Conservation (phyloP, 1,140 invertebrate genomes). For the Muscidifurax raptorellus region DNA sequence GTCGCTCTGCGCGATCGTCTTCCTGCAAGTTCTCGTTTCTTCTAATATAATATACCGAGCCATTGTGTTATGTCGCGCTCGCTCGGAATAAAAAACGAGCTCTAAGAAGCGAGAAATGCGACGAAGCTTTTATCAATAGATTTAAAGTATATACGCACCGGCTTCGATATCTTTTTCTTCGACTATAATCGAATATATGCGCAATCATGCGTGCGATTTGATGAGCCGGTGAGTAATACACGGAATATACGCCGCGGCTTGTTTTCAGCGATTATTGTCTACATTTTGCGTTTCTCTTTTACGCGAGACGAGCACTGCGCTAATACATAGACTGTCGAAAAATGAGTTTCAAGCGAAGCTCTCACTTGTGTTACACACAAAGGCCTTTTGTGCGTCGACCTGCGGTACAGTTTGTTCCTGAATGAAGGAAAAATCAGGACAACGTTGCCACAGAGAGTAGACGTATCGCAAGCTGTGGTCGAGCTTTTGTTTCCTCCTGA, state of each 20-base stretch:
- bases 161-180: too few species aligned
- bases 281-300: too few species aligned
- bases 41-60: neutral
- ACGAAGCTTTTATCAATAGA: neutral
- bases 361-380: neutral
- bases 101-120: neutral
- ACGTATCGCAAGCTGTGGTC: neutral
- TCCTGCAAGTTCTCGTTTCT: neutral
- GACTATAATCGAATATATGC: neutral
- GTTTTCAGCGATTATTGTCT: too few species aligned
- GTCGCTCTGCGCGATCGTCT: neutral
- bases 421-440: neutral
- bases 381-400: neutral
- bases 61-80: neutral
- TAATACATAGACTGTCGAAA: too few species aligned
- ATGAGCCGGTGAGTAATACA: too few species aligned
- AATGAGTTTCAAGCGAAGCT: neutral
- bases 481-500: neutral
- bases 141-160: neutral
- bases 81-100: neutral
- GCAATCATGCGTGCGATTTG: too few species aligned
- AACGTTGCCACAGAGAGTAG: neutral
- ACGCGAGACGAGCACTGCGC: too few species aligned
- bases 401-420: neutral
- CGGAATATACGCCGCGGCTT: too few species aligned